phyloP scores from a whole-genome alignment of 2,113 vertebrate genomes.

The Thalassarche chlororhynchos region DNA sequence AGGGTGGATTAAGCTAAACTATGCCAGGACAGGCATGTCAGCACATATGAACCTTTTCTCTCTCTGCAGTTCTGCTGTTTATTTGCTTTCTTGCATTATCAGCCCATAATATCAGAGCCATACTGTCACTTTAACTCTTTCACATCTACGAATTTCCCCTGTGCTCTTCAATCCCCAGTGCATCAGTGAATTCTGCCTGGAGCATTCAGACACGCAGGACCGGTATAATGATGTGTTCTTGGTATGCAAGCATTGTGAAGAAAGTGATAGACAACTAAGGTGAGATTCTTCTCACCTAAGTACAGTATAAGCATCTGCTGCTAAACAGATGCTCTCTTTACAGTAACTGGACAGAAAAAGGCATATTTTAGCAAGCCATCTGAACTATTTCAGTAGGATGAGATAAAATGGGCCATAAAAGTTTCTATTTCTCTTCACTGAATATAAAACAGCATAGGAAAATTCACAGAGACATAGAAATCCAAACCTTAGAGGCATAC shows the following conservation, averaged over 20 bases:
- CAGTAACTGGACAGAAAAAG: background rate
- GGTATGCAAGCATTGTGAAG: background rate
- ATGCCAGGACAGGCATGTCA: background rate
- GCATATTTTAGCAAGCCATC: background rate
- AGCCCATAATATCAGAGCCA: background rate
- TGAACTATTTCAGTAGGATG: background rate
- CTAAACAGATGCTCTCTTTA: background rate
- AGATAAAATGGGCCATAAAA: background rate
- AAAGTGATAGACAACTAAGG: background rate
- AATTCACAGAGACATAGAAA: background rate
- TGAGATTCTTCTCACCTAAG: background rate
- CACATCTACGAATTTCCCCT: background rate
- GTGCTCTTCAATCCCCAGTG: background rate
- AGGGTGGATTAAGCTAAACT: background rate
- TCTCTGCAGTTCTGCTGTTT: background rate
- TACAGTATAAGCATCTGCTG: background rate
- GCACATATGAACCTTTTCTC: background rate
- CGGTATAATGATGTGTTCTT: background rate
- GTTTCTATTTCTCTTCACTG: background rate
- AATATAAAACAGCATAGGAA: background rate
- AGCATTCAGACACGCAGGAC: background rate
- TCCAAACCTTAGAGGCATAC: background rate
- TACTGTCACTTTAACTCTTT: background rate
- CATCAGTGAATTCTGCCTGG: background rate
- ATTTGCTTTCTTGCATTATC: background rate